Base-by-base conservation (phyloP, 2,797 vertebrate genomes). In the Diplodus puntazzo region DNA sequence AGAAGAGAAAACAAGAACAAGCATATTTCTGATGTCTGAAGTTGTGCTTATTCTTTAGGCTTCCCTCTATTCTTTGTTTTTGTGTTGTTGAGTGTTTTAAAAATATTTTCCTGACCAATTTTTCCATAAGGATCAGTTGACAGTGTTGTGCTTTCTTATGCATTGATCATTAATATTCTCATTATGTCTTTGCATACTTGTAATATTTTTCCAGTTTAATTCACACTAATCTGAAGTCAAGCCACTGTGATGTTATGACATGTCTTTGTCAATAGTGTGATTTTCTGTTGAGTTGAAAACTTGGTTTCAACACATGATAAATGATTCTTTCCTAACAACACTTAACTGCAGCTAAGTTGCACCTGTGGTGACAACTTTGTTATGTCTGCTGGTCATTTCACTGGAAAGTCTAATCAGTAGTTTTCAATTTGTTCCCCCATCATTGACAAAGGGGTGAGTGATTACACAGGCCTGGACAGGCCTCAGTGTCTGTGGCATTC, bases 401-500 rank as follows among this genome's bases (percentile, higher is more conserved):
- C 42, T 73, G 58, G 46, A 75, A 78, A 81, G 67, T 66, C 55
- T 83, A 84, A 89, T 87, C 86, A 90, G 74, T 23, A 80, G 70
- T 84, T 77, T 82, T 88, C 87, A 79, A 68, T 88, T 90, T 85
- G 82, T 77, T 88, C 46, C 67, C 49, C 30, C 1, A 12, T 79
- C 86, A 80, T 87, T 90, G 86, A 91, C 79, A 89, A 82, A 85
- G 57, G 83, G 70, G 65, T 17, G 60, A 69, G 82, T 60, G 87
- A 90, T 87, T 85, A 52, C 85, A 75, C 93, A 92, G 81, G 93
- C 82, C 89, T 5, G 69, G 86, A 84, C 92, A 93, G 86, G 91
- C 89, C 85, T 72, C 67, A 2, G 76, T 34, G 79, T 90, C 81
- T 82, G 65, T 77, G 86, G 91, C 90, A 89, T 91, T 81, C 87